Percentiles rank a stretch among this genome's conserved stretches.
Conservation (phyloP, 2,113 vertebrate species). For the Diadophis punctatus region DNA sequence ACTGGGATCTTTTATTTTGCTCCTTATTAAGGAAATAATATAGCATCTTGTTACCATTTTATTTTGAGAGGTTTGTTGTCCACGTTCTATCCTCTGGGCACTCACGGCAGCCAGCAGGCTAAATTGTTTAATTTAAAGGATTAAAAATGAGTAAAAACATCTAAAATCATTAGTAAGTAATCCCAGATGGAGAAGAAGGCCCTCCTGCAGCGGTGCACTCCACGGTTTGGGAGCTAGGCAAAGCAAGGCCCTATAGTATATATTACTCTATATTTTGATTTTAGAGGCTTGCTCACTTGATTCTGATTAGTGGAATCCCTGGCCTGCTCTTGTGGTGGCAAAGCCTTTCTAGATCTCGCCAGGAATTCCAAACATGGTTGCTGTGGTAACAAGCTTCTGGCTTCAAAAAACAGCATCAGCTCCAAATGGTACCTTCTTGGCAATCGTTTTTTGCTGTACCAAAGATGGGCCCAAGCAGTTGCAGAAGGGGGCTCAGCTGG, state of each 20-base stretch:
- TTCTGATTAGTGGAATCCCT: not conserved
- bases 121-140: not conserved
- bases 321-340: not conserved
- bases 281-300: no score
- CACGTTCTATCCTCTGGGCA: not conserved
- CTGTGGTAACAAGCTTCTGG: constrained; percentile 33
- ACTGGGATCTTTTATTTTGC: no score
- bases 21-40: not conserved
- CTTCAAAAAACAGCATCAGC: not conserved
- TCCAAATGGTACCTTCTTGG: not conserved
- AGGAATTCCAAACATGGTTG: not conserved
- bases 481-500: not conserved
- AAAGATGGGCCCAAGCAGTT: not conserved
- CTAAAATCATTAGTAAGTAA: not conserved
- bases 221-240: not conserved
- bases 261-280: not conserved
- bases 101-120: not conserved
- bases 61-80: not conserved
- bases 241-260: not conserved
- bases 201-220: not conserved
- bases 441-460: not conserved
- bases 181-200: not conserved
- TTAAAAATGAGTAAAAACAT: not conserved
- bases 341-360: not conserved
- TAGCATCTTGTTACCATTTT: not conserved